Evolutionary conservation across 1,140 invertebrate genomes (phyloP), one percentile per base, ranked within the genome.

Genomic region (Cephus cinctus): DNA sequence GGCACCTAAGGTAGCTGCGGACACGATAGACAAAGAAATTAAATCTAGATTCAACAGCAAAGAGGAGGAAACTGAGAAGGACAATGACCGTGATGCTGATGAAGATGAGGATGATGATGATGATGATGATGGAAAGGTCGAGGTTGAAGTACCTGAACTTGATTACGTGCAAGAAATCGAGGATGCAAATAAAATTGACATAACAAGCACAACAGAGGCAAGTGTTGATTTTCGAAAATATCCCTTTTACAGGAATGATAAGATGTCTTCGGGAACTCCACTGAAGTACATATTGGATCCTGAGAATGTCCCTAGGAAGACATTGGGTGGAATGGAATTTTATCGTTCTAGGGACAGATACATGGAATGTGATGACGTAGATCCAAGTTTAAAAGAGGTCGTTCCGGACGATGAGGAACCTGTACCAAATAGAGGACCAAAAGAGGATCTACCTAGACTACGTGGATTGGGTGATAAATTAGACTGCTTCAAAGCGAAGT

Each of bases 401-500:
- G 31, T 72, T 4, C 76, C 77, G 3, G 46, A 67, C 15, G 60
- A 67, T 31, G 65, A 72, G 15, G 64, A 76, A 45, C 54, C 66
- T 5, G 45, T 42, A 0, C 47, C 56, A 2, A 64, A 75, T 31
- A 49, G 43, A 73, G 69, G 58, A 3, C 63, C 48, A 3, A 62
- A 62, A 5, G 54, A 61, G 27, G 50, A 71, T 48, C 32, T 59
- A 2, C 76, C 77, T 4, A 69, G 78, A 47, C 54, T 83, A 8
- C 52, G 50, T 35, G 81, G 81, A 8, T 67, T 89, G 6, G 86
- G 86, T 3, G 82, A 87, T 53, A 85, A 84, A 73, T 81, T 90
- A n/a, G 82, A 86, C 50, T 90, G 87, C 60, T 82, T 85, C 14
- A 87, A 86, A 69, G 72, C 72, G 3, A 87, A 86, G 73, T 88